Evolutionary conservation across 2,113 vertebrate species (phyloP).

Genomic region (Nyctereutes procyonoides): DNA sequence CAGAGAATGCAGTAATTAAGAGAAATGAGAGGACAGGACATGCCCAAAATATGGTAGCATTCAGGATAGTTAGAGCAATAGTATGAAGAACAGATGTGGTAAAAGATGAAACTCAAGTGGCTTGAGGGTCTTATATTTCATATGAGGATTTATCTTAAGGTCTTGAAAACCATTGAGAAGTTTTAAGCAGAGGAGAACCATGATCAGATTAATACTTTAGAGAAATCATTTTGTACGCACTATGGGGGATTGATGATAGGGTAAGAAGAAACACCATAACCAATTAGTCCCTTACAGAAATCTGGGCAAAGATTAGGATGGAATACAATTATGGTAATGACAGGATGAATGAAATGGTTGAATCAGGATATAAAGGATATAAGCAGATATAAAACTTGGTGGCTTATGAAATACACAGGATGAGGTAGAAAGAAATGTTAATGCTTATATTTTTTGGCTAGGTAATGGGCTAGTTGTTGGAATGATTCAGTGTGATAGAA

Average conservation of each 20-base stretch:
- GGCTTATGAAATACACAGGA: background rate
- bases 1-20: background rate
- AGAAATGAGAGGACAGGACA: background rate
- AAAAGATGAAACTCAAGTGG: background rate
- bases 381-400: background rate
- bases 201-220: background rate
- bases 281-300: background rate
- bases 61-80: background rate
- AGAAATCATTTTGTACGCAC: background rate
- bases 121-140: background rate
- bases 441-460: background rate
- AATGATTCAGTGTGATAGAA: no score
- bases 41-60: background rate
- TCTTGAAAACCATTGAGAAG: background rate
- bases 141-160: background rate
- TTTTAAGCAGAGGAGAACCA: background rate
- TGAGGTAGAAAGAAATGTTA: background rate
- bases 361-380: slow-evolving; percentile 1
- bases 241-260: background rate
- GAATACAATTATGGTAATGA: background rate
- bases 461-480: no score
- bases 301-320: background rate
- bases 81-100: background rate
- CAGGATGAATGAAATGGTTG: background rate
- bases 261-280: background rate